phyloP scores from a whole-genome alignment of 2,888 invertebrate species.

The Apodemia hepburni region DNA sequence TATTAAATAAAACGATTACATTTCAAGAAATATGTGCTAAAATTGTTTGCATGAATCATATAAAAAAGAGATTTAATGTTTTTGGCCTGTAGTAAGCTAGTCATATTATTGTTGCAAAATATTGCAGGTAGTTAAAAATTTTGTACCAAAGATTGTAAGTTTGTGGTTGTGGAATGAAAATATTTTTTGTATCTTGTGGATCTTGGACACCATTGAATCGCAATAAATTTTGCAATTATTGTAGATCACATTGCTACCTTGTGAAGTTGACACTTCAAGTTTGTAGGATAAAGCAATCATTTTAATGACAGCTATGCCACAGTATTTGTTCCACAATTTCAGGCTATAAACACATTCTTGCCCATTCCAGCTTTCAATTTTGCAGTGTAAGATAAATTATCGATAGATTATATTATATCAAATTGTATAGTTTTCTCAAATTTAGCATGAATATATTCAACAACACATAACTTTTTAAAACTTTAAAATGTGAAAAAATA shows the following conservation, averaged over 20 bases:
- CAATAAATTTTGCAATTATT: too few relatives aligned
- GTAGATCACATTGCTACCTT: too few relatives aligned
- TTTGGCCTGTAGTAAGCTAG: conserved; percentile 4
- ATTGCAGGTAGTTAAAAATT: neutral
- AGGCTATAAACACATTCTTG: neutral
- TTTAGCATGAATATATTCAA: too few relatives aligned
- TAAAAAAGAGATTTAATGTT: neutral
- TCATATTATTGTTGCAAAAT: neutral
- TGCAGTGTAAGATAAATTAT: neutral
- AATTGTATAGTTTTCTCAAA: too few relatives aligned
- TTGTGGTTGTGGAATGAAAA: neutral
- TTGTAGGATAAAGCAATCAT: neutral
- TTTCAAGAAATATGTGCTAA: neutral
- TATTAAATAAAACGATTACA: neutral
- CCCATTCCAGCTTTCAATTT: neutral
- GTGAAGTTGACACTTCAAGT: neutral
- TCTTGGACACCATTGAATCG: too few relatives aligned
- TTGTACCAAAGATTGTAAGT: neutral
- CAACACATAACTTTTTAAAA: too few relatives aligned
- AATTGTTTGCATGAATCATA: neutral
- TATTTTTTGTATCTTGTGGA: neutral
- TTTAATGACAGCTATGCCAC: neutral
- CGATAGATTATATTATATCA: neutral
- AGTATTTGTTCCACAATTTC: neutral
- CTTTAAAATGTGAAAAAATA: too few relatives aligned